Base-by-base conservation (phyloP, 2,113 vertebrate species). In the Ptilorrhoa leucosticta region DNA sequence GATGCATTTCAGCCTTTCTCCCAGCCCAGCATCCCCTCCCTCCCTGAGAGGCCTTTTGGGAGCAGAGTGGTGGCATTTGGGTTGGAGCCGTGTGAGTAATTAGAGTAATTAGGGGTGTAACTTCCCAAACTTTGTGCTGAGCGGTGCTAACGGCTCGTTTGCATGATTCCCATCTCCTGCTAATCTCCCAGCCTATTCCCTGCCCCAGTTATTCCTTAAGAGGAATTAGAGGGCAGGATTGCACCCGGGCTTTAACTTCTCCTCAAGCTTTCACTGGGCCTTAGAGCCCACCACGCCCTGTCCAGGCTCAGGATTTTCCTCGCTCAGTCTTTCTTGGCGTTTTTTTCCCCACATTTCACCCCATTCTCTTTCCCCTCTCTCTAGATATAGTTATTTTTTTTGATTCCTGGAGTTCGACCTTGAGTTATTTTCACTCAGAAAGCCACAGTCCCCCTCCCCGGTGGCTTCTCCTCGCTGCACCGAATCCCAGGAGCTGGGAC, bases 381-480 rank as follows among this genome's bases (percentile, higher is more conserved):
- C 21, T 11, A 20, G 10, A 13, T 24, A 5, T 20, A 3, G 10
- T 4, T 23, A 4, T 11, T 7, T n/a, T 6, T 21, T 27, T 53
- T 33, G 0, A 12, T 56, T 40, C 28, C 13, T 8, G 2, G 35
- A 48, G 26, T 20, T 54, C 11, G 11, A 61, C 28, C 15, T 47
- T 15, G 19, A 44, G 30, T n/a, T 39, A 3, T 56, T 86, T 88
- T 80, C 26, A 27, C 31, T 53, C 22, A 47, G 40, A 33, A 83
- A 71, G 20, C n/a, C 12, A 0, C 30, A 30, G 6, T 27, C 12
- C 35, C n/a, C 9, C 48, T 47, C 31, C 0, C n/a, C 0, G 1
- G 35, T n/a, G 56, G 10, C 16, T 54, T 54, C 27, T 70, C 50
- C 40, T 53, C 2, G 1, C 21, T 17, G 3, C 10, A 8, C 33